Conservation (phyloP, 2,888 invertebrate species). For the Epirrhoe tristata region DNA sequence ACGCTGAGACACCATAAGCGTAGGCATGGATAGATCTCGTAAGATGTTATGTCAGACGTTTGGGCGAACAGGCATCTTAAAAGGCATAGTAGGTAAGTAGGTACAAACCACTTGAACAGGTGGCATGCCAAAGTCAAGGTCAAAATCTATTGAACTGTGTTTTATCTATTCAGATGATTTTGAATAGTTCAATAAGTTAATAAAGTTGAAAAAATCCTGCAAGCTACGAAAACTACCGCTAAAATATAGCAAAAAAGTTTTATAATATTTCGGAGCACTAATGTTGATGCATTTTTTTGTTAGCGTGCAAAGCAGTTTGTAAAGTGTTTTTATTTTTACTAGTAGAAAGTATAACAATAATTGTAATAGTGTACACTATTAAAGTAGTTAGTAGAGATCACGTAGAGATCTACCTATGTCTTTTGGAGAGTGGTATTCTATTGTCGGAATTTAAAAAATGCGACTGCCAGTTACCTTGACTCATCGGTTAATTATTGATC, state of each 20-base stretch:
- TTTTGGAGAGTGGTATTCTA: constrained; percentile 12
- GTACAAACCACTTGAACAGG: constrained; percentile 23
- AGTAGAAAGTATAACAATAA: constrained; percentile 1
- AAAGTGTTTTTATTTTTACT: not conserved
- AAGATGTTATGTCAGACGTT: constrained; percentile 33
- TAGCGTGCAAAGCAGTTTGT: not conserved
- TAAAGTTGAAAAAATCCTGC: not conserved
- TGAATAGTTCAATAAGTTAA: not conserved
- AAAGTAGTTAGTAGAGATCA: not conserved
- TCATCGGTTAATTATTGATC: not conserved
- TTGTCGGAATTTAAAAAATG: constrained; percentile 20
- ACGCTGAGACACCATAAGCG: constrained; percentile 3
- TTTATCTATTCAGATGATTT: not conserved
- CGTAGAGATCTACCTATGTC: not conserved
- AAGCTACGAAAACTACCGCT: not conserved
- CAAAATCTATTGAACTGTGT: not conserved
- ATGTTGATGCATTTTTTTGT: not conserved
- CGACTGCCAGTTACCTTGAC: constrained; percentile 3
- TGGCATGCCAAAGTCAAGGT: constrained; percentile 40
- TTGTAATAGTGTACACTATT: not conserved
- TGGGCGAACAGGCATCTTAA: constrained; percentile 39
- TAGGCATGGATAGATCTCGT: constrained; percentile 28
- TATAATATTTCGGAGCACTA: not conserved
- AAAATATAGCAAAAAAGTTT: not conserved
- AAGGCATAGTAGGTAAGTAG: constrained; percentile 25